Percentiles rank a stretch among this genome's conserved stretches.
Conservation (phyloP, 2,888 invertebrate species). For the Allophyes oxyacanthae region DNA sequence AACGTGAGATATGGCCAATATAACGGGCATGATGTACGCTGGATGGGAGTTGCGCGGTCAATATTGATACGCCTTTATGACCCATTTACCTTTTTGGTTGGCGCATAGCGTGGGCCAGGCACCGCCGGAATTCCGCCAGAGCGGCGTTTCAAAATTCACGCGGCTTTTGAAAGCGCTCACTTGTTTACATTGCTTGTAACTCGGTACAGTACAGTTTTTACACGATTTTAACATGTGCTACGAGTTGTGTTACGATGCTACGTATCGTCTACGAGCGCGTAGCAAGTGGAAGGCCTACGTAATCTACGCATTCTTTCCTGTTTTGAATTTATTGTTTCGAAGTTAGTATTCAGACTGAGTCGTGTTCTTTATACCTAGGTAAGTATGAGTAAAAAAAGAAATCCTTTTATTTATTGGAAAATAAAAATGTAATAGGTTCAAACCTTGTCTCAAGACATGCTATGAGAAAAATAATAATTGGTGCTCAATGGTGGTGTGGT, state of each 20-base stretch:
- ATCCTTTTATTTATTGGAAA: no score
- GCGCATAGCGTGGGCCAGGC: conserved; percentile 63
- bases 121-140: conserved; percentile 75
- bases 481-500: no score
- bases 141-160: conserved; percentile 76
- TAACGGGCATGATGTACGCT: conserved; percentile 78
- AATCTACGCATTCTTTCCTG: no score
- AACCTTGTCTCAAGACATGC: no score
- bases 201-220: conserved; percentile 14
- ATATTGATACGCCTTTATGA: conserved; percentile 87
- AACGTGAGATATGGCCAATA: conserved; percentile 80
- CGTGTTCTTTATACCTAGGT: no score
- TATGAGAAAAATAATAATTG: no score
- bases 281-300: background rate
- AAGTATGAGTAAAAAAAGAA: no score
- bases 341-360: no score
- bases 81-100: conserved; percentile 84
- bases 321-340: no score
- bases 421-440: no score
- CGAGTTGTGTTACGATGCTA: conserved; percentile 32
- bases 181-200: conserved; percentile 63
- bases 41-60: conserved; percentile 79
- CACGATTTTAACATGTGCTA: conserved; percentile 31
- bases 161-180: conserved; percentile 68
- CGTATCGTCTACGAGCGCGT: conserved; percentile 24